Evolutionary conservation across 2,113 vertebrate species (phyloP), one percentile per base, ranked within the genome.

Genomic region (Pongo pygmaeus): DNA sequence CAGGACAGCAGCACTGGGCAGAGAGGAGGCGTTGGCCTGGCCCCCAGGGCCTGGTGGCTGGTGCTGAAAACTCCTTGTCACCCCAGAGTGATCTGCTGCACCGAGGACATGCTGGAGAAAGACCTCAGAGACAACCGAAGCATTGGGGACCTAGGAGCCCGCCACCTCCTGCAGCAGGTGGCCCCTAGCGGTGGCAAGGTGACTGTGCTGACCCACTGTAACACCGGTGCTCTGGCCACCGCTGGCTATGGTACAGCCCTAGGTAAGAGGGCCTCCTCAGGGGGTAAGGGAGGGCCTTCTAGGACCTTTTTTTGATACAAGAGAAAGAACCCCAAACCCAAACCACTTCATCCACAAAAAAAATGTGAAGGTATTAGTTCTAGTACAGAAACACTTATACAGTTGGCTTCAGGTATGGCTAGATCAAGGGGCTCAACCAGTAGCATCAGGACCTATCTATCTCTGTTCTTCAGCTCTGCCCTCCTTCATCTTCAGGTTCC

Each of bases 241-340:
- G 99, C 99, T 2, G 99, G 99, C 98, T 99, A 99, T 0, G 99
- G 99, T 74, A 99, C 99, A 0, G 99, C 99, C 0, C 98, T 99
- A 52, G 99, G 99, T 99, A 95, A 98, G 97, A 17, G 32, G 14
- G 32, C n/a, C 1, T 77, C 52, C 27, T 32, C 22, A 3, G 61
- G 61, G 14, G 7, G 10, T 12, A 14, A 6, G 27, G 38, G 40
- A 57, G 43, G n/a, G n/a, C n/a, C 25, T 74, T 13, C 50, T 3
- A 1, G 57, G 50, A 40, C 16, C 69, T 22, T 48, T 50, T 69
- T 16, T 35, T 35, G 57, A 43, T 59, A 9, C 2, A 46, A 84
- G 50, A 84, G 38, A 46, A 81, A 70, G 32, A 92, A 67, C 46
- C 59, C 43, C 46, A 64, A 67, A 72, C 59, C 57, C 38, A 52